These are phyloP conservation scores for Koerneria pararmatus DNA, from an alignment of 2,888 invertebrate genomes.

Conservation along the genomic window DNA sequence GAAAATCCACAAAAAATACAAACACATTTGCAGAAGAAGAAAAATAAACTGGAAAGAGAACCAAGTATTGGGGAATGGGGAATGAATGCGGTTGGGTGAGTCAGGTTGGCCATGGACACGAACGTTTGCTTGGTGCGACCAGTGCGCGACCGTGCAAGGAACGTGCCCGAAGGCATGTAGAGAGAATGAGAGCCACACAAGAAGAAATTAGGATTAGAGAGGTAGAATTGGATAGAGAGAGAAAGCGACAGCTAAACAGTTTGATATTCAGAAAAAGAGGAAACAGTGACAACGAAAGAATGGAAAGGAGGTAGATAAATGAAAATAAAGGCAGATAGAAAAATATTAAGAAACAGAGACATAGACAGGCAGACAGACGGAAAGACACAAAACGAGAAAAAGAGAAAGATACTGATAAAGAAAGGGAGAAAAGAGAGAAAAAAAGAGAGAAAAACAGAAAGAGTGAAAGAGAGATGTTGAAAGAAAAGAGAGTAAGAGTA, in stretches of 20 bases:
- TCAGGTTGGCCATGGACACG: no score
- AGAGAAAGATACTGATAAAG: background rate
- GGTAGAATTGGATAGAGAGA: constrained; percentile 3
- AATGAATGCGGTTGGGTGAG: background rate
- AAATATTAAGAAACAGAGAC: background rate
- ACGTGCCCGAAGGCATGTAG: background rate
- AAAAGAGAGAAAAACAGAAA: background rate
- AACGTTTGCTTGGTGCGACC: no score
- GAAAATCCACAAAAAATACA: no score
- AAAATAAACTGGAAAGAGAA: no score
- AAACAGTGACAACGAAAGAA: background rate
- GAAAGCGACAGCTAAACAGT: background rate
- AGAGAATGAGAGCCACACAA: background rate
- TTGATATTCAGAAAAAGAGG: constrained; percentile 11
- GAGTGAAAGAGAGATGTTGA: constrained; percentile 3
- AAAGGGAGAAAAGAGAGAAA: background rate
- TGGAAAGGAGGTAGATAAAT: background rate
- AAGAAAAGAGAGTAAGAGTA: background rate
- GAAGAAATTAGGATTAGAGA: constrained; percentile 13
- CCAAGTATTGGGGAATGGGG: constrained; percentile 7
- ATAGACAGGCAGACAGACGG: background rate
- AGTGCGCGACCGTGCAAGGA: constrained; percentile 1
- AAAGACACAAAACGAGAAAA: background rate
- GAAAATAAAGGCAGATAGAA: background rate
- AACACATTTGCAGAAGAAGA: no score